Evolutionary conservation across 2,113 vertebrate species (phyloP).

Genomic region (Microtus richardsoni): DNA sequence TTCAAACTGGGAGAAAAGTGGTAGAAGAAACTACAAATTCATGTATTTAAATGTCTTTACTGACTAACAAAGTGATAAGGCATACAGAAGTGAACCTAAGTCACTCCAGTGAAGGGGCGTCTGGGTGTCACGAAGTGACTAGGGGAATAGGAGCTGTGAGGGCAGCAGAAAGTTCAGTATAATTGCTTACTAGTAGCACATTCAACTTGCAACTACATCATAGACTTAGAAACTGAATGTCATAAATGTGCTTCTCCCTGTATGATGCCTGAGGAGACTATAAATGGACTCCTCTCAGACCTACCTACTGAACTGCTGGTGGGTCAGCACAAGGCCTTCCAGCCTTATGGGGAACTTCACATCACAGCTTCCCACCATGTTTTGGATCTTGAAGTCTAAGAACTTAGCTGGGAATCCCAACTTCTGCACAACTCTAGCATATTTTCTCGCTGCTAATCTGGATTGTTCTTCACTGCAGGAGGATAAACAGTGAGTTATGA

Average conservation of each 20-base stretch:
- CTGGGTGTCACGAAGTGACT: neutral
- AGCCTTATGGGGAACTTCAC: constrained; percentile 98
- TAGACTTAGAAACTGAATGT: neutral
- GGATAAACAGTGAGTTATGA: constrained; percentile 10
- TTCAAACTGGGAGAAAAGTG: neutral
- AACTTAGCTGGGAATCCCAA: constrained; percentile 99
- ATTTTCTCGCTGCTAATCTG: constrained; percentile 96
- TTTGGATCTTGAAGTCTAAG: constrained; percentile 99
- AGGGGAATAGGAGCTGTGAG: neutral
- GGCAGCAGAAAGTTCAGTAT: neutral
- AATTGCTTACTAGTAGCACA: neutral
- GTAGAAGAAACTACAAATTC: neutral
- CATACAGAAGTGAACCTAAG: neutral
- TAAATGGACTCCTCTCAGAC: neutral
- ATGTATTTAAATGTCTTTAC: neutral
- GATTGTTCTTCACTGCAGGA: constrained; percentile 95
- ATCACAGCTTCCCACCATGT: constrained; percentile 99
- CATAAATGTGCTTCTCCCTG: neutral
- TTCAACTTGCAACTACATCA: neutral
- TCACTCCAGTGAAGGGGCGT: neutral
- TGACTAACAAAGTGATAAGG: neutral
- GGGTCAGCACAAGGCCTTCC: constrained; percentile 97
- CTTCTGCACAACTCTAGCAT: constrained; percentile 98
- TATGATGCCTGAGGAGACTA: too few relatives aligned
- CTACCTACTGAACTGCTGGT: constrained; percentile 99